These are phyloP conservation scores for Poecilobothrus nobilitatus DNA, from an alignment of 2,888 invertebrate species.

Conservation along the genomic window DNA sequence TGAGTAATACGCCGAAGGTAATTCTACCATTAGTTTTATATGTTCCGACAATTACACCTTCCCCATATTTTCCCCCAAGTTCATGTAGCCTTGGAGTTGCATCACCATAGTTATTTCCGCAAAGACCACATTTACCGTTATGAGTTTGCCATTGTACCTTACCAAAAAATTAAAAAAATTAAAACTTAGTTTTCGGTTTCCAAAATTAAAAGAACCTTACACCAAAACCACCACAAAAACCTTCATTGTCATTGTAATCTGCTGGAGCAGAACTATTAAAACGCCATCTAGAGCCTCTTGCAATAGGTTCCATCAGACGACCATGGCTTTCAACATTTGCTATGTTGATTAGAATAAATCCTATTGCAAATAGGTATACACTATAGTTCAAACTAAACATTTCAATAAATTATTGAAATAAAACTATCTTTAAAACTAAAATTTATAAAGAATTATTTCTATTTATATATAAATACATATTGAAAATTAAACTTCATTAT, in stretches of 20 bases:
- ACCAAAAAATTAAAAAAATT: background rate
- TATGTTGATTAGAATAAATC: background rate
- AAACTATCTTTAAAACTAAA: too few species aligned
- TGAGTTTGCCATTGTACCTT: conserved; percentile 42
- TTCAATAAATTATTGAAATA: too few species aligned
- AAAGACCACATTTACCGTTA: conserved; percentile 48
- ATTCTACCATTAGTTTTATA: conserved; percentile 33
- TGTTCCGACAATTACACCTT: conserved; percentile 44
- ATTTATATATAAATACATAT: too few species aligned
- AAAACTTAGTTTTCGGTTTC: background rate
- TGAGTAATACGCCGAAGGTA: conserved; percentile 33
- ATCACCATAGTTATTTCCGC: conserved; percentile 47
- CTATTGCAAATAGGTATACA: background rate
- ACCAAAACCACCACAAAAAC: conserved; percentile 1
- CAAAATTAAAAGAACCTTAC: background rate
- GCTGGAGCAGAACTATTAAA: conserved; percentile 2
- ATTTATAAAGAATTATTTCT: too few species aligned
- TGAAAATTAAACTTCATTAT: too few species aligned
- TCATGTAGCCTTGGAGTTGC: conserved; percentile 47
- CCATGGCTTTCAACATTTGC: conserved; percentile 1
- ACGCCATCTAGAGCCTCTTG: conserved; percentile 2
- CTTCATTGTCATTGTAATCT: conserved; percentile 10
- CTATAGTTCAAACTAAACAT: too few species aligned
- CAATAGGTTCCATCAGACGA: background rate
- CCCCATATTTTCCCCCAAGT: conserved; percentile 46